Base-by-base conservation (phyloP, 2,113 vertebrate genomes). In the Poeciliopsis turrubarensis region DNA sequence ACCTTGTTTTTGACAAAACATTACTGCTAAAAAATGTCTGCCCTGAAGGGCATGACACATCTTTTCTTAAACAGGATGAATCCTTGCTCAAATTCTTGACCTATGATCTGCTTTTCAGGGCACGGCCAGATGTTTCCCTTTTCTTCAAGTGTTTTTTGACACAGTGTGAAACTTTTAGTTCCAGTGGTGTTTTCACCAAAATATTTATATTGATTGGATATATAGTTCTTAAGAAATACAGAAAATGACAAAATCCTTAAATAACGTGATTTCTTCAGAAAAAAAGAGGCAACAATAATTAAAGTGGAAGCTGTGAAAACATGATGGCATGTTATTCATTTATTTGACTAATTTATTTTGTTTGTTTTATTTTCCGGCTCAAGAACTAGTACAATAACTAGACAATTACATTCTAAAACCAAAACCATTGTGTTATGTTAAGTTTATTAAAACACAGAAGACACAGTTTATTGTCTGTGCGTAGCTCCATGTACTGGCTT, bases 221-320 rank as follows among this genome's bases (percentile, higher is more conserved):
- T 54, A 9, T 25, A 3, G 7, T 57, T 57, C 25, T n/a, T 25
- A 25, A 57, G 25, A 57, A 57, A n/a, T 3, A 57, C n/a, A 25
- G 51, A 57, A 57, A 57, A 57, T 25, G 5, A 57, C 19, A n/a
- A 25, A 25, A 57, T 57, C 2, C 25, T 25, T 22, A 47, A 47
- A 19, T 19, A 6, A 17, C 14, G 25, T 1, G 15, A 60, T 3
- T 27, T n/a, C 66, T 62, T 76, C 62, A 47, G 44, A 47, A 47
- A 27, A 57, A 72, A 12, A 64, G 29, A 4, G 63, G 39, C 3
- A 17, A 37, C 68, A 69, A 44, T 34, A 9, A 68, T 68, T 37
- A 73, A 57, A 9, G 22, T 10, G 57, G 32, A 54, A 10, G 8
- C 69, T 57, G 7, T 0, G 70, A 82, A 81, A 82, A 11, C 0